Conservation (phyloP, 2,888 invertebrate species). For the Fissipunctia ypsillon region DNA sequence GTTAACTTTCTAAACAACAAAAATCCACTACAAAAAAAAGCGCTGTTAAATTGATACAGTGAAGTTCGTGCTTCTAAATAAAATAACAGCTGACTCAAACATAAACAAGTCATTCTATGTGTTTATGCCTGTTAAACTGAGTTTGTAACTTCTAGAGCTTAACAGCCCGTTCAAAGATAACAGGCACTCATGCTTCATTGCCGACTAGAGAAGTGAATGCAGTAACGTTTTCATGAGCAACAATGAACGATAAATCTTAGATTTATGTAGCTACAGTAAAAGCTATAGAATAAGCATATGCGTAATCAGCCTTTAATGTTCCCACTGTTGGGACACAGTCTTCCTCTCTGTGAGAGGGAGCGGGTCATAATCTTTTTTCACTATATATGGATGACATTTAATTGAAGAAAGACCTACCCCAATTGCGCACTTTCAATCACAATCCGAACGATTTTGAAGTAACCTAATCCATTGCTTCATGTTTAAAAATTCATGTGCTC, state of each 20-base stretch:
- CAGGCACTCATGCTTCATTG: constrained; percentile 26
- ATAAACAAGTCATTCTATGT: constrained; percentile 17
- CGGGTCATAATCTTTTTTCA: too few relatives aligned
- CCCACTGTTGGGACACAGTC: too few relatives aligned
- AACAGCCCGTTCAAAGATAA: constrained; percentile 28
- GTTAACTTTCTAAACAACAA: background rate
- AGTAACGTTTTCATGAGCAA: constrained; percentile 9
- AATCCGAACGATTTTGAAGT: background rate
- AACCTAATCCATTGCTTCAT: background rate
- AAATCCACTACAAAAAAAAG: background rate
- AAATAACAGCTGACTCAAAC: background rate
- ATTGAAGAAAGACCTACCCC: background rate
- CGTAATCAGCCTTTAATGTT: too few relatives aligned
- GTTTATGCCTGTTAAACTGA: constrained; percentile 16
- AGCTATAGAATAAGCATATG: background rate
- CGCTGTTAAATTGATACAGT: background rate
- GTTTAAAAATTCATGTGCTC: background rate
- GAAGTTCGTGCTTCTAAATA: background rate
- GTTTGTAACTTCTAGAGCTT: constrained; percentile 26
- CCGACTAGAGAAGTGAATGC: background rate
- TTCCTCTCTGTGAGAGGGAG: too few relatives aligned
- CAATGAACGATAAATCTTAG: constrained; percentile 7
- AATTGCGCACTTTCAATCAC: background rate
- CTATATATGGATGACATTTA: background rate
- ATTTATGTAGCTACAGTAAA: constrained; percentile 21